A percentile compares a stretch with the other conserved stretches of the same genome.
phyloP scores from a whole-genome alignment of 2,797 vertebrate species.

The Chaunax sp. region DNA sequence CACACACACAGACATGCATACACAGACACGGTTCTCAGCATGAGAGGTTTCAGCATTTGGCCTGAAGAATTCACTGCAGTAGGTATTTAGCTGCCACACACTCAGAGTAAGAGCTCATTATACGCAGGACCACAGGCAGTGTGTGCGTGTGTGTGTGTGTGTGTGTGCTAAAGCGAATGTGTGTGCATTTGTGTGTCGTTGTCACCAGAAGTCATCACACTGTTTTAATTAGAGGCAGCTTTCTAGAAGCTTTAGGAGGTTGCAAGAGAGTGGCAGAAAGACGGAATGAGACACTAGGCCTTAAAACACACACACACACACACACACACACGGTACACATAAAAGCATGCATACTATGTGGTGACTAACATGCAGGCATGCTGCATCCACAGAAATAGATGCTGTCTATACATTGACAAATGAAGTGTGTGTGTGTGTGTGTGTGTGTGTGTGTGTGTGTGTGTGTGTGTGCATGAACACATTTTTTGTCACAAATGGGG shows the following conservation, averaged over 20 bases:
- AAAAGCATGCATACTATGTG: not conserved
- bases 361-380: too few species aligned
- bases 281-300: not conserved
- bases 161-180: not conserved
- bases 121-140: conserved; percentile 53
- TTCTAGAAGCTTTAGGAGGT: conserved; percentile 35
- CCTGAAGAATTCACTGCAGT: conserved; percentile 47
- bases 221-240: conserved; percentile 65
- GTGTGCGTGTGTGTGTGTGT: conserved; percentile 18
- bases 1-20: not conserved
- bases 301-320: not conserved
- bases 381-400: not conserved
- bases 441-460: conserved; percentile 11
- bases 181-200: conserved; percentile 9
- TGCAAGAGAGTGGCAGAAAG: conserved; percentile 15
- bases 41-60: conserved; percentile 49
- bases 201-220: conserved; percentile 54
- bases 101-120: conserved; percentile 68
- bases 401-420: too few species aligned
- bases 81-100: conserved; percentile 52
- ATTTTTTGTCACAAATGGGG: too few species aligned
- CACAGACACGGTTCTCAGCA: not conserved
- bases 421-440: not conserved
- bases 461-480: conserved; percentile 2
- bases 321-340: not conserved